Conservation (phyloP, 1,140 invertebrate species). For the Conus betulinus region DNA sequence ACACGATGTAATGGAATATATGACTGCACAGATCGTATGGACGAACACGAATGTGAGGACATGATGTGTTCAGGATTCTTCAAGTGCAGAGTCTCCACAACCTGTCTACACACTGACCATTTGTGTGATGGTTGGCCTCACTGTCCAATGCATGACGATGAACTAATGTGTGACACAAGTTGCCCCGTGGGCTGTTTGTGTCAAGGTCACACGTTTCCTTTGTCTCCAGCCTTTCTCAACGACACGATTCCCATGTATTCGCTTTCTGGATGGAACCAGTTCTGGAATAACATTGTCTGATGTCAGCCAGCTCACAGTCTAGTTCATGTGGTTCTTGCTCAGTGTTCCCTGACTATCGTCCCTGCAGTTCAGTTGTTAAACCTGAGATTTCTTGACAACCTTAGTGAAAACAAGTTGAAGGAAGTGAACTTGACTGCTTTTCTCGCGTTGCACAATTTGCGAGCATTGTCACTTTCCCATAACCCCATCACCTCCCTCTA, state of each 20-base stretch:
- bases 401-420: constrained; percentile 30
- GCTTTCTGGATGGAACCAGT: neutral
- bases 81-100: constrained; percentile 8
- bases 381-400: constrained; percentile 7
- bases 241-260: neutral
- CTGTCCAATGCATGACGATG: constrained; percentile 42
- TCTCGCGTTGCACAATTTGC: constrained; percentile 6
- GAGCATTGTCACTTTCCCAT: neutral
- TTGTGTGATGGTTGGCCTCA: constrained; percentile 29
- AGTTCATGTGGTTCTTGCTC: neutral
- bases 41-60: constrained; percentile 1
- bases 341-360: neutral
- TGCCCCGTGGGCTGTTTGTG: constrained; percentile 49
- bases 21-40: neutral
- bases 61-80: constrained; percentile 39
- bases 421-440: constrained; percentile 11
- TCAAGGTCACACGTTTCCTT: neutral
- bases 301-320: neutral
- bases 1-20: constrained; percentile 29
- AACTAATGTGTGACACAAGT: constrained; percentile 22
- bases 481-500: constrained; percentile 3
- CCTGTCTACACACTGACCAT: constrained; percentile 30
- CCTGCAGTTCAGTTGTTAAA: neutral
- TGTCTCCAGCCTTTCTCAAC: neutral
- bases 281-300: neutral